phyloP scores from a whole-genome alignment of 1,140 invertebrate species.

The Drosophila equinoxialis region DNA sequence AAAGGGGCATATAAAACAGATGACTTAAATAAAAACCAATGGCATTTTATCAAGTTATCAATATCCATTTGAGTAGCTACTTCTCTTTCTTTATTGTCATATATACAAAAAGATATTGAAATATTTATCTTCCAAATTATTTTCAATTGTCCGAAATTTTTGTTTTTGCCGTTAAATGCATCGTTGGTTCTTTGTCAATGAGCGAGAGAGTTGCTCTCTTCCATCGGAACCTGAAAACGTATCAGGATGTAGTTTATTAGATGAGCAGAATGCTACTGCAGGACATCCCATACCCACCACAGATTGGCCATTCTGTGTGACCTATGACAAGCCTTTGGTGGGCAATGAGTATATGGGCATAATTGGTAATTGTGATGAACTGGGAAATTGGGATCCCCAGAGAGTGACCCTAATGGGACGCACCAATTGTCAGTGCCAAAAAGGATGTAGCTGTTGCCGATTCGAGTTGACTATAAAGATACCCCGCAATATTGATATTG shows the following conservation, averaged over 20 bases:
- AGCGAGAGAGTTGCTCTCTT: constrained; percentile 48
- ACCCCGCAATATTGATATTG: constrained; percentile 87
- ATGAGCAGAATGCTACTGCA: neutral
- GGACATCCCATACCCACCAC: constrained; percentile 18
- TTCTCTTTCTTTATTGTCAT: neutral
- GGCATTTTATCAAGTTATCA: too few relatives aligned
- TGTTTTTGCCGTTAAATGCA: constrained; percentile 46
- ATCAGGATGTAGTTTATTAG: neutral
- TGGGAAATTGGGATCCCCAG: constrained; percentile 84
- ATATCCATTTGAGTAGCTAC: too few relatives aligned
- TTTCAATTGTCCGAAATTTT: constrained; percentile 31
- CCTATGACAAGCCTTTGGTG: neutral
- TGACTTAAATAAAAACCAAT: neutral
- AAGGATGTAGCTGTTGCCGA: constrained; percentile 31
- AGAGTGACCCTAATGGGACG: constrained; percentile 83
- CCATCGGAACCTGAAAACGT: neutral
- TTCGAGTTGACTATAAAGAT: constrained; percentile 84
- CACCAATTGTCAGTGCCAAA: constrained; percentile 33
- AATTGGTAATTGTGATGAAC: constrained; percentile 79
- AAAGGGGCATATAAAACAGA: neutral
- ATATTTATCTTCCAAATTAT: constrained; percentile 42
- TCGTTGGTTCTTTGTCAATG: constrained; percentile 74
- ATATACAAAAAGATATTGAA: constrained; percentile 10
- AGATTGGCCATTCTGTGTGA: constrained; percentile 63
- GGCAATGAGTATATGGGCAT: constrained; percentile 83